Base-by-base conservation (phyloP, 2,113 vertebrate genomes). In the Perca fluviatilis region DNA sequence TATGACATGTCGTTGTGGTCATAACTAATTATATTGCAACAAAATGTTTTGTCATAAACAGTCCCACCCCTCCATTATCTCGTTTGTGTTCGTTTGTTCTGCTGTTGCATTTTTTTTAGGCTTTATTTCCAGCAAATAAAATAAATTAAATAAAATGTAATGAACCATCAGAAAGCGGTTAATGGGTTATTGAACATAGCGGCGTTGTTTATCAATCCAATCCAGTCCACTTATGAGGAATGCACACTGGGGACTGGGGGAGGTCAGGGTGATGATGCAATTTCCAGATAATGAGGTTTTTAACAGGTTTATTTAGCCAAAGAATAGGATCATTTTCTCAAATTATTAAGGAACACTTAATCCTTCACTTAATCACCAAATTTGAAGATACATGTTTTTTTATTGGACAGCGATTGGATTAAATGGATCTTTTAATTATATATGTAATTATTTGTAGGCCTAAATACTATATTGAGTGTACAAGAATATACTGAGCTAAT, bases 111-210 rank as follows among this genome's bases (percentile, higher is more conserved):
- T 36, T 60, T 11, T 58, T 43, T 43, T 18, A 7, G 47, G 49
- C 30, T 56, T 25, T n/a, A 56, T 25, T 71, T 54, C 8, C 19
- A 40, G 21, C 14, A 4, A 16, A 18, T 54, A 54, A n/a, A 33
- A 50, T 50, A 33, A 27, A 50, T 30, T 1, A 19, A 51, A 57
- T 51, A 18, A 67, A n/a, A 16, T 33, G 7, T 49, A 60, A 73
- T 73, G 58, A 49, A 47, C 11, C 33, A 54, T 54, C 60, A 74
- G 46, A 51, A 36, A 63, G 60, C 47, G 25, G 47, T 74, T 6
- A 14, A 2, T 2, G 27, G 23, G 19, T 50, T 74, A 23, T 36
- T 13, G 27, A 23, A 33, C 19, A 21, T 1, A 27, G 54, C 4
- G 2, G 53, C 33, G 19, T 43, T 56, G 36, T 60, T 58, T 27